Evolutionary conservation across 2,113 vertebrate species (phyloP).

Genomic region (Phylloscopus trochilus): DNA sequence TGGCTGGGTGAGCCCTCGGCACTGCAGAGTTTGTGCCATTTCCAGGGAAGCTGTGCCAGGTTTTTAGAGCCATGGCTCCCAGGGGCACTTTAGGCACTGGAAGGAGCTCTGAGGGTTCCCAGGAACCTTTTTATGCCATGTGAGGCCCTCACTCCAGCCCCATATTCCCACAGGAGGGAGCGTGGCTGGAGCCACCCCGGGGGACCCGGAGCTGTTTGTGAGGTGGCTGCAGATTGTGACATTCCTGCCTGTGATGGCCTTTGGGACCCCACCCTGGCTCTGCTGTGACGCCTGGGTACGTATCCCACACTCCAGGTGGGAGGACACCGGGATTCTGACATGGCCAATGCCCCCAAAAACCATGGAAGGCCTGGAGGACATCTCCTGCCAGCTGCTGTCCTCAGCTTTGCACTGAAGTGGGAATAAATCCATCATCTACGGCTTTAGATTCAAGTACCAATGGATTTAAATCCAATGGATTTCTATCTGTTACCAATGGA

Average conservation of each 20-base stretch:
- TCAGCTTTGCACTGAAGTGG: not conserved
- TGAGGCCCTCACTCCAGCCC: rapidly evolving
- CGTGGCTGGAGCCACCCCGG: slow-evolving; percentile 60
- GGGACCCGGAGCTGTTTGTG: slow-evolving; percentile 84
- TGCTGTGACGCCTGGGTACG: slow-evolving; percentile 79
- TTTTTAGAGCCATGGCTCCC: rapidly evolving
- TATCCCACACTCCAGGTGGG: rapidly evolving
- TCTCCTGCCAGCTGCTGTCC: not conserved
- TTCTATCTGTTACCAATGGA: rapidly evolving
- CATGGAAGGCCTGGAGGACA: rapidly evolving
- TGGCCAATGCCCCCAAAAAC: not conserved
- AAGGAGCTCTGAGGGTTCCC: not conserved
- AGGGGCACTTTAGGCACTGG: not conserved
- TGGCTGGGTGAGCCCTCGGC: rapidly evolving
- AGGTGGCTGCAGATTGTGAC: slow-evolving; percentile 86
- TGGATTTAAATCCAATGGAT: not conserved
- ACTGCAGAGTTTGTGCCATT: rapidly evolving
- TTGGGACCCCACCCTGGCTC: slow-evolving; percentile 85
- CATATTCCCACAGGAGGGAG: slow-evolving; percentile 75
- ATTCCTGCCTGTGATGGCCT: slow-evolving; percentile 88
- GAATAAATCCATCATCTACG: not conserved
- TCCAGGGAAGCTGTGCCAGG: not conserved
- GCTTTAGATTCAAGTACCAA: not conserved
- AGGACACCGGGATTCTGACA: rapidly evolving
- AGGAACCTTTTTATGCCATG: not conserved